phyloP scores from a whole-genome alignment of 1,140 invertebrate species.

The Drosophila sulfurigaster region DNA sequence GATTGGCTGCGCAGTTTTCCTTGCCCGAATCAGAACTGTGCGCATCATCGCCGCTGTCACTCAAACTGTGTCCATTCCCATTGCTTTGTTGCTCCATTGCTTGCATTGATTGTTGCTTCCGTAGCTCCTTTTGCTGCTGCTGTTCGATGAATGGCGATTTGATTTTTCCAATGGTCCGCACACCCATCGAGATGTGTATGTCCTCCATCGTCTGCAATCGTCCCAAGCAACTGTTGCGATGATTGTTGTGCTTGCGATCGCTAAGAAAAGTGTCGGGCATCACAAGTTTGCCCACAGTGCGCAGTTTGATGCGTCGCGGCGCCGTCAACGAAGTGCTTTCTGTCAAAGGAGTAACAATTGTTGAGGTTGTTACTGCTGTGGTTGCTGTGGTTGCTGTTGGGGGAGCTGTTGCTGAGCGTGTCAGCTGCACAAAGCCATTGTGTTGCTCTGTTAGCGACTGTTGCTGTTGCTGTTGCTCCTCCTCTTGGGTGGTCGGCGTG shows the following conservation, averaged over 20 bases:
- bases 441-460: slow-evolving; percentile 17
- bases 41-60: slow-evolving; percentile 58
- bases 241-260: slow-evolving; percentile 49
- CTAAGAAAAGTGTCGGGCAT: slow-evolving; percentile 69
- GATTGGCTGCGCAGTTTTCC: slow-evolving; percentile 72
- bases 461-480: slow-evolving; percentile 4
- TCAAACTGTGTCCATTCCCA: slow-evolving; percentile 2
- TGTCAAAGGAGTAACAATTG: not conserved
- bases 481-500: slow-evolving; percentile 31
- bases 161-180: slow-evolving; percentile 75
- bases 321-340: slow-evolving; percentile 10
- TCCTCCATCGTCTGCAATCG: slow-evolving; percentile 60
- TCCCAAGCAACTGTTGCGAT: slow-evolving; percentile 33
- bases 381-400: slow-evolving; percentile 40
- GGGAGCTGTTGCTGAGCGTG: slow-evolving; percentile 61
- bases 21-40: slow-evolving; percentile 74
- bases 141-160: slow-evolving; percentile 80
- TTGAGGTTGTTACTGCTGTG: not conserved
- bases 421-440: slow-evolving; percentile 48
- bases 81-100: not conserved
- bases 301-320: slow-evolving; percentile 49
- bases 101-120: not conserved
- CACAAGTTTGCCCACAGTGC: slow-evolving; percentile 73
- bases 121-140: slow-evolving; percentile 48
- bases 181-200: slow-evolving; percentile 39